phyloP scores from a whole-genome alignment of 2,113 vertebrate genomes.

The Carassius gibelio region DNA sequence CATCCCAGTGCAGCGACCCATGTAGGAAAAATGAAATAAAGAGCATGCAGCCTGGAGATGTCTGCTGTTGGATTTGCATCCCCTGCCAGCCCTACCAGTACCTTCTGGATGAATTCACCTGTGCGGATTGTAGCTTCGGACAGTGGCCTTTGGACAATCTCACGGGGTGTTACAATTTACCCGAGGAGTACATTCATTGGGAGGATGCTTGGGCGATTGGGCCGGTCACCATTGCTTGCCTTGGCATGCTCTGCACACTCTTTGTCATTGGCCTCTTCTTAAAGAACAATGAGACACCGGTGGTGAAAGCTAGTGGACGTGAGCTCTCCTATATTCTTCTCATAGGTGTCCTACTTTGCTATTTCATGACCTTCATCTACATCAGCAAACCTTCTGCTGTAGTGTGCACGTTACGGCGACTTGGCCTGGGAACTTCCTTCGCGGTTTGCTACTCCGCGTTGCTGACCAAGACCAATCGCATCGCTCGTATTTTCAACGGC shows the following conservation, averaged over 20 bases:
- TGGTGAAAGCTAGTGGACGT: constrained; percentile 94
- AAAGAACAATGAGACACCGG: constrained; percentile 89
- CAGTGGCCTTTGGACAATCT: constrained; percentile 91
- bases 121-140: constrained; percentile 89
- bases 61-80: constrained; percentile 99
- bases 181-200: constrained; percentile 96
- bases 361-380: constrained; percentile 97
- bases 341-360: constrained; percentile 93
- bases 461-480: constrained; percentile 97
- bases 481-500: constrained; percentile 93
- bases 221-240: constrained; percentile 90
- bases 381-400: constrained; percentile 89
- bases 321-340: constrained; percentile 97
- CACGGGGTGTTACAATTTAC: constrained; percentile 90
- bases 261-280: constrained; percentile 89
- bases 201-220: constrained; percentile 94
- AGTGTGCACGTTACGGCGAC: constrained; percentile 89
- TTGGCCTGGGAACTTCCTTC: constrained; percentile 92
- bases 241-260: constrained; percentile 91
- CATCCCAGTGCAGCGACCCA: constrained; percentile 96
- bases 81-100: constrained; percentile 94
- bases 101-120: constrained; percentile 91
- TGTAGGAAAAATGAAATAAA: constrained; percentile 95
- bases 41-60: constrained; percentile 95
- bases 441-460: constrained; percentile 96